Evolutionary conservation across 2,113 vertebrate species (phyloP), one percentile per base, ranked within the genome.

Genomic region (Coregonus clupeaformis): DNA sequence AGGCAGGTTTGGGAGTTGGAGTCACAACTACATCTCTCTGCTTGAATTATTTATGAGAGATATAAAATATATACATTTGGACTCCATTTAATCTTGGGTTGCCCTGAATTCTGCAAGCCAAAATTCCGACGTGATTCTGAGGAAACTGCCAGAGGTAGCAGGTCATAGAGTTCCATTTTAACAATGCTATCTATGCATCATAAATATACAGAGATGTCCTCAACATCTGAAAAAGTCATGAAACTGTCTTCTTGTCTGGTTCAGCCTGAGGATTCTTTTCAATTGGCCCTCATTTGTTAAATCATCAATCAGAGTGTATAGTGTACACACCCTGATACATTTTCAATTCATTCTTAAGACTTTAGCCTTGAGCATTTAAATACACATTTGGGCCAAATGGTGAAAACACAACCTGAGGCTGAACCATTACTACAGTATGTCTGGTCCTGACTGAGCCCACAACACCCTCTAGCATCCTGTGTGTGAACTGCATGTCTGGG

Each of bases 391-490:
- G n/a, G 12, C 18, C 49, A 55, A 18, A 16, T 55, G 5, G 7
- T 9, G 18, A n/a, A 59, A 20, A 59, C 12, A 59, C 57, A 30
- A 66, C 29, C 25, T 6, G 29, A 66, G 16, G 64, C 27, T 32
- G 27, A 14, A 30, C 27, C 27, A 18, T 30, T 29, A 36, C 24
- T 67, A 4, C 12, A 18, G 16, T 18, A 14, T 18, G 49, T 18
- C 16, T 66, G 30, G 14, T 67, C 47, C 22, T 67, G 42, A 49
- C 42, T 76, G 71, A 79, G 45, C 52, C 52, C 67, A 82, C 52
- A 77, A 77, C 75, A 72, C 78, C 82, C 82, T 82, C 85, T 84
- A 79, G 55, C 64, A 76, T 42, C 25, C 6, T 20, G 7, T 13
- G 20, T 42, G 20, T 69, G 70, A 67, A 67, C 14, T 64, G 68